A percentile compares a stretch with the other conserved stretches of the same genome.
These are phyloP conservation scores for Ommatoiulus sabulosus DNA, from an alignment of 2,888 invertebrate species.

Conservation along the genomic window DNA sequence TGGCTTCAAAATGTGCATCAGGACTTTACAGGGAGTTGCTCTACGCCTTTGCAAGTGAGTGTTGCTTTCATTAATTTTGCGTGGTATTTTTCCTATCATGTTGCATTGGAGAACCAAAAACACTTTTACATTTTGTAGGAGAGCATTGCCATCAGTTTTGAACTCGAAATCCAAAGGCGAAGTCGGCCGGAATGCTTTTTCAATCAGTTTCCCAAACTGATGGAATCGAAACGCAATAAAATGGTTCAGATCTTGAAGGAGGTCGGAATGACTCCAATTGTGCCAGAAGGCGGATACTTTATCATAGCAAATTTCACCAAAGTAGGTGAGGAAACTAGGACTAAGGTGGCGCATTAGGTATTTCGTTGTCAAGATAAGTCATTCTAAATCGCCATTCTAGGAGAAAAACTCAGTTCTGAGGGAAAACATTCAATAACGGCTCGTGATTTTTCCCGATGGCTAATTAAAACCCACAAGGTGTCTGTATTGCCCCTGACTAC, in stretches of 20 bases:
- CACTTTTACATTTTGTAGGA: too few relatives aligned
- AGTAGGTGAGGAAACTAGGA: slow-evolving; percentile 33
- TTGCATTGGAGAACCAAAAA: too few relatives aligned
- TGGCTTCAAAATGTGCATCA: slow-evolving; percentile 91
- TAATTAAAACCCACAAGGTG: slow-evolving; percentile 90
- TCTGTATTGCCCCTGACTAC: slow-evolving; percentile 95
- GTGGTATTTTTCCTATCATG: too few relatives aligned
- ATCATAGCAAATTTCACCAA: slow-evolving; percentile 91
- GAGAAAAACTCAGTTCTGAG: neutral
- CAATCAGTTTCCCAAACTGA: slow-evolving; percentile 77
- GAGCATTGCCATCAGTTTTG: slow-evolving; percentile 90
- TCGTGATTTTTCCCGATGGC: slow-evolving; percentile 88
- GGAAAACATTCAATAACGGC: neutral
- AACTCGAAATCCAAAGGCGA: slow-evolving; percentile 80
- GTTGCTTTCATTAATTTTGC: too few relatives aligned
- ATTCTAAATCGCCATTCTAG: too few relatives aligned
- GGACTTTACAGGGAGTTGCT: slow-evolving; percentile 91
- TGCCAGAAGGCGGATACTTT: slow-evolving; percentile 98
- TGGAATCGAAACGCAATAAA: slow-evolving; percentile 82
- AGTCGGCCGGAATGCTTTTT: slow-evolving; percentile 86
- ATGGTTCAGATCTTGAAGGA: slow-evolving; percentile 80
- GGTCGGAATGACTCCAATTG: slow-evolving; percentile 87
- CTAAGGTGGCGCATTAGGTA: too few relatives aligned
- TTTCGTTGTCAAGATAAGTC: neutral
- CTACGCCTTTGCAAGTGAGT: slow-evolving; percentile 80